Evolutionary conservation across 2,113 vertebrate species (phyloP).

Genomic region (Daboia siamensis): DNA sequence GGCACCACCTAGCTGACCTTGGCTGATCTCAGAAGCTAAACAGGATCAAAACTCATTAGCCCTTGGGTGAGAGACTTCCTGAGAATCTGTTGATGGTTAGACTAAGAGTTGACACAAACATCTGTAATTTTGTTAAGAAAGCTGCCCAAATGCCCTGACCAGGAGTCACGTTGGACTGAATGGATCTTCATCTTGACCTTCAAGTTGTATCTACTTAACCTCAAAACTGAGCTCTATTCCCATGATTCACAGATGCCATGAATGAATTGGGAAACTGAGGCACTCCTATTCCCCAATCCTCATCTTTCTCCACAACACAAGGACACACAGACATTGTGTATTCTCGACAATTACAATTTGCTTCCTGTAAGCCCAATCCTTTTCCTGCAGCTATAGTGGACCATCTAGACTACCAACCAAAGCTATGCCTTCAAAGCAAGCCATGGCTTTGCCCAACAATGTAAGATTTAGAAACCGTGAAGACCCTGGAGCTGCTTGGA

Average conservation of each 20-base stretch:
- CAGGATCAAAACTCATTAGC: not conserved
- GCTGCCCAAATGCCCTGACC: not conserved
- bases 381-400: constrained; percentile 27
- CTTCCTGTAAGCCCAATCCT: constrained; percentile 15
- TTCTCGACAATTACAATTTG: not conserved
- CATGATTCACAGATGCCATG: not conserved
- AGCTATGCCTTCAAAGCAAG: constrained; percentile 40
- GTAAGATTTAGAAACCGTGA: constrained; percentile 59
- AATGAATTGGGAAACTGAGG: not conserved
- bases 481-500: constrained; percentile 34
- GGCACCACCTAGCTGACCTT: not conserved
- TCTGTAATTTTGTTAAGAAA: not conserved
- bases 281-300: not conserved
- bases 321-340: not conserved
- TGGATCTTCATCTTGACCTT: not conserved
- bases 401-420: constrained; percentile 32
- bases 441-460: constrained; percentile 53
- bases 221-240: not conserved
- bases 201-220: not conserved
- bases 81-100: not conserved
- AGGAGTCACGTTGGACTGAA: not conserved
- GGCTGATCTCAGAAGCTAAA: not conserved
- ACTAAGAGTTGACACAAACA: not conserved
- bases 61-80: not conserved
- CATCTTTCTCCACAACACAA: not conserved